These are phyloP conservation scores for Palythoa grandis DNA, from an alignment of 92 coral and sea anemone species.

Conservation along the genomic window DNA sequence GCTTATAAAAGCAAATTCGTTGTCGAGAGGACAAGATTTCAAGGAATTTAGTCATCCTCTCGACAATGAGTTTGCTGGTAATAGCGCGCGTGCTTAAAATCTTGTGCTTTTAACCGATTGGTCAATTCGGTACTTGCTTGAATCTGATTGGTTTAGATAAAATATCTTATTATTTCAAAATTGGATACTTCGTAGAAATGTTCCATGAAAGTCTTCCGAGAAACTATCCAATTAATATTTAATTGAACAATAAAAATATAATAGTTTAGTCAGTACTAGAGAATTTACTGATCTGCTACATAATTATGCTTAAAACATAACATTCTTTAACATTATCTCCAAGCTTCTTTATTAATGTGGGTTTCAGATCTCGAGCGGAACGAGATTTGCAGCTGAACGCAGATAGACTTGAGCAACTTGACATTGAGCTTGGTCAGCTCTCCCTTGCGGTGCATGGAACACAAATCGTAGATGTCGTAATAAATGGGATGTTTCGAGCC, in stretches of 20 bases:
- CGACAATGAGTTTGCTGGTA: too few species aligned
- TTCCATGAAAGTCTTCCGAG: neutral
- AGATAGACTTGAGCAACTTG: neutral
- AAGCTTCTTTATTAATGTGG: neutral
- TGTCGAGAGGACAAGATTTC: too few species aligned
- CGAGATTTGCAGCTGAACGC: neutral
- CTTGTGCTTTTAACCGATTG: too few species aligned
- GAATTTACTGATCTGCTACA: neutral
- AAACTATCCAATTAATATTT: neutral
- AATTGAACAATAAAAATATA: too few species aligned
- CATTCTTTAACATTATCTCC: neutral
- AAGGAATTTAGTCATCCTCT: too few species aligned
- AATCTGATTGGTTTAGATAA: neutral
- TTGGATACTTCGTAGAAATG: neutral
- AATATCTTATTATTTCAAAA: neutral
- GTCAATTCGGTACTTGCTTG: too few species aligned
- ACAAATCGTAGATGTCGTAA: constrained; percentile 5
- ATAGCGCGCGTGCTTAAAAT: too few species aligned
- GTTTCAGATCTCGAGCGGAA: constrained; percentile 6
- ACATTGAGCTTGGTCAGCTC: neutral
- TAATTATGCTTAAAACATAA: neutral
- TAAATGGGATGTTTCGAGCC: neutral
- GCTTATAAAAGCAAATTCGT: too few species aligned
- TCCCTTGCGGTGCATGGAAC: neutral
- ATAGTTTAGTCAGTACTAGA: neutral